Conservation (phyloP, 2,888 invertebrate genomes). For the Eristalinus sepulchralis region DNA sequence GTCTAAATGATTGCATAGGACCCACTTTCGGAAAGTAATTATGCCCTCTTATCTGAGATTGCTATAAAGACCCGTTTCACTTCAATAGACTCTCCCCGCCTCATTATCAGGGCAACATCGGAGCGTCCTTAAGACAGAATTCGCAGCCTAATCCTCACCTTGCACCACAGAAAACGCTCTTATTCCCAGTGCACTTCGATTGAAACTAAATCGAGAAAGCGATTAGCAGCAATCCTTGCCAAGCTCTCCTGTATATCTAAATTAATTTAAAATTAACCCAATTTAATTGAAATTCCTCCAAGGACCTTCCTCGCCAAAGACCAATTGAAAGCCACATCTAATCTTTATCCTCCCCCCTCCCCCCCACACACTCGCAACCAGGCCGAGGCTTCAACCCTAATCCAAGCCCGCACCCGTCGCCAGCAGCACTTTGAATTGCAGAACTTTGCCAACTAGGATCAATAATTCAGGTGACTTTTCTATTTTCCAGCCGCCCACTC, state of each 20-base stretch:
- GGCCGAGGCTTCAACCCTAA: background rate
- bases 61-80: too few relatives aligned
- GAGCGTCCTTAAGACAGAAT: background rate
- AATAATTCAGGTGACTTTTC: slow-evolving; percentile 70
- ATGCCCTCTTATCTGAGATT: too few relatives aligned
- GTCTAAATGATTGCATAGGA: too few relatives aligned
- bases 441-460: slow-evolving; percentile 67
- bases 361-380: background rate
- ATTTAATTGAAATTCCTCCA: slow-evolving; percentile 67
- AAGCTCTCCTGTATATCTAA: slow-evolving; percentile 60
- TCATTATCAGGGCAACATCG: too few relatives aligned
- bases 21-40: too few relatives aligned
- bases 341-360: slow-evolving; percentile 41
- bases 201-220: slow-evolving; percentile 66
- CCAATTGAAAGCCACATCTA: slow-evolving; percentile 61
- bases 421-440: slow-evolving; percentile 46
- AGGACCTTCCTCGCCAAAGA: slow-evolving; percentile 41
- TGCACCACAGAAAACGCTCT: background rate
- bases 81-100: too few relatives aligned
- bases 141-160: background rate
- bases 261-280: slow-evolving; percentile 70
- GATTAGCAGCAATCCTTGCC: slow-evolving; percentile 61
- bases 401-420: background rate
- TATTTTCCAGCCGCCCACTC: slow-evolving; percentile 41
- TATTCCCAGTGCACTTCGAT: slow-evolving; percentile 44